Evolutionary conservation across 2,797 vertebrate genomes (phyloP), one percentile per base, ranked within the genome.

Genomic region (Helicolenus hilgendorfi): DNA sequence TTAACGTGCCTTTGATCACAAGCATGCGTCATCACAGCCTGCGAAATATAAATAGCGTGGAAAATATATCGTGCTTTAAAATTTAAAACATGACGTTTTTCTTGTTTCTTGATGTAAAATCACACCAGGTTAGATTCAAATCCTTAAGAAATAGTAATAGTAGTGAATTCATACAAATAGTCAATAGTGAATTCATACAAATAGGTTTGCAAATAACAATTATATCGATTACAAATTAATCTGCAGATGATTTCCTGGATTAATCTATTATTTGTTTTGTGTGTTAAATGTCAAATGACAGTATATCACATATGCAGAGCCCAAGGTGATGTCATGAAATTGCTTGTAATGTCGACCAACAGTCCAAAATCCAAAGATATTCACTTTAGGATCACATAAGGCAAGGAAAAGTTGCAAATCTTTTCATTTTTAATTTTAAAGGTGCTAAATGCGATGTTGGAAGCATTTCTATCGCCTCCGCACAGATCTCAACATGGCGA

Each of bases 1-100:
- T 63, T 77, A 76, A 83, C 77, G 20, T 74, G 74, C 38, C 74
- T 93, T 92, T 92, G 84, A 93, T 94, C 83, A 81, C 58, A 62
- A 70, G 31, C 64, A 72, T 88, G 87, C n/a, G 49, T 91, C 89
- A 91, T 85, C 62, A 53, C 14, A 55, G 78, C 55, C 36, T 49
- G 62, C 11, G 80, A 75, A 88, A 86, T 77, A 82, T 83, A 80
- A 85, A 92, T 65, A 89, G 62, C 49, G 38, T 7, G 4, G 27
- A 67, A 87, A 83, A 69, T 20, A 53, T 56, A 35, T 65, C 56
- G 55, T 41, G 53, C 45, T 71, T 86, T 88, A 81, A 36, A 77
- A 77, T 77, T 87, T 70, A 67, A 84, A 85, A 77, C 11, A 55
- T 56, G 62, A 13, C 20, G 8, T 20, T 20, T 22, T 60, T 77